A percentile compares a stretch with the other conserved stretches of the same genome.
phyloP scores from a whole-genome alignment of 2,113 vertebrate genomes.

The Coptodon rendalli region DNA sequence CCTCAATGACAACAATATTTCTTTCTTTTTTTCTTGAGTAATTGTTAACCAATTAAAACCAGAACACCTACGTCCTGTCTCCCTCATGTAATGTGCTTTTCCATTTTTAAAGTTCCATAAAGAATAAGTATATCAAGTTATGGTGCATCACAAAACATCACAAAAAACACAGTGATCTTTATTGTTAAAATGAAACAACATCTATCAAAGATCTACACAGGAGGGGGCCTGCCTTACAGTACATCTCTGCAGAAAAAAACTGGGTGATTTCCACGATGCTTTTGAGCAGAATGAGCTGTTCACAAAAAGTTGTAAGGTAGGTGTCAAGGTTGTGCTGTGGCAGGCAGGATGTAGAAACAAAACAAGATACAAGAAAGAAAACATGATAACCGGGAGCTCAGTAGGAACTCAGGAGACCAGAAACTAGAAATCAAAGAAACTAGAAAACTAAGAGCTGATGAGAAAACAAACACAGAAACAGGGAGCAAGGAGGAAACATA shows the following conservation, averaged over 20 bases:
- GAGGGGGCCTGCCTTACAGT: background rate
- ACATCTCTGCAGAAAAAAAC: background rate
- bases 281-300: background rate
- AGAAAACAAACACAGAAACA: background rate
- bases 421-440: background rate
- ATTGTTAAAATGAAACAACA: background rate
- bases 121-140: background rate
- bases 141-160: fast-evolving
- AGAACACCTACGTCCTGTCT: background rate
- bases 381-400: background rate
- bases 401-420: background rate
- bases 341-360: background rate
- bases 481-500: background rate
- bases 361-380: background rate
- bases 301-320: background rate
- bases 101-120: background rate
- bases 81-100: background rate
- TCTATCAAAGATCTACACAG: background rate
- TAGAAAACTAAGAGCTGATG: background rate
- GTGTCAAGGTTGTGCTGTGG: background rate
- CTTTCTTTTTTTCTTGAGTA: background rate
- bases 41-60: background rate
- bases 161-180: background rate
- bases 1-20: background rate
- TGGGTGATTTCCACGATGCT: slow-evolving; percentile 1